Evolutionary conservation across 2,113 vertebrate genomes (phyloP).

Genomic region (Ploceus nigricollis): DNA sequence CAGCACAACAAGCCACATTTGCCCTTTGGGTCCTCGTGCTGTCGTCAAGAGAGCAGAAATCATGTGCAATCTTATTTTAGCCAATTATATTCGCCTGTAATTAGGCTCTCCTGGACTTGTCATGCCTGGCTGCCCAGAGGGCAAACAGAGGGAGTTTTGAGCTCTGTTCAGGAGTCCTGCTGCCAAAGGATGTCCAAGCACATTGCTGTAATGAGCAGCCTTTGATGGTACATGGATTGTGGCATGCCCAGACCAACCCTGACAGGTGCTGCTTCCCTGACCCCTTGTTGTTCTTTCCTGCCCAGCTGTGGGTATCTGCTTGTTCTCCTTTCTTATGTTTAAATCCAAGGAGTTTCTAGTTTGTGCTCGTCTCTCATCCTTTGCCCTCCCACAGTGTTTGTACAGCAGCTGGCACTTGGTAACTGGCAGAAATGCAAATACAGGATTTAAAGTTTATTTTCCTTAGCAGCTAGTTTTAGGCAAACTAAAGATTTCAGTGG

Average conservation of each 20-base stretch:
- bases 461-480: neutral
- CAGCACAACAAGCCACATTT: neutral
- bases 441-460: neutral
- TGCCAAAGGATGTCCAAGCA: neutral
- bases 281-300: neutral
- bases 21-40: neutral
- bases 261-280: neutral
- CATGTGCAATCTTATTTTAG: constrained; percentile 2
- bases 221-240: neutral
- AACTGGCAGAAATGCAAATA: neutral
- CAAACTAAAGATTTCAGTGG: neutral
- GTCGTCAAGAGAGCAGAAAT: constrained; percentile 19
- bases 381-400: neutral
- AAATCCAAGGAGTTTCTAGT: neutral
- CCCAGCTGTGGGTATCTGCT: neutral
- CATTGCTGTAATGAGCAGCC: neutral
- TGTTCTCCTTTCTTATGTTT: neutral
- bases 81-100: constrained; percentile 31
- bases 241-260: neutral
- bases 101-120: neutral
- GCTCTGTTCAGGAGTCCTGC: neutral
- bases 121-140: neutral
- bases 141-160: neutral
- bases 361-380: neutral
- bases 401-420: neutral